Base-by-base conservation (phyloP, 2,113 vertebrate genomes). In the Phyllopteryx taeniolatus region DNA sequence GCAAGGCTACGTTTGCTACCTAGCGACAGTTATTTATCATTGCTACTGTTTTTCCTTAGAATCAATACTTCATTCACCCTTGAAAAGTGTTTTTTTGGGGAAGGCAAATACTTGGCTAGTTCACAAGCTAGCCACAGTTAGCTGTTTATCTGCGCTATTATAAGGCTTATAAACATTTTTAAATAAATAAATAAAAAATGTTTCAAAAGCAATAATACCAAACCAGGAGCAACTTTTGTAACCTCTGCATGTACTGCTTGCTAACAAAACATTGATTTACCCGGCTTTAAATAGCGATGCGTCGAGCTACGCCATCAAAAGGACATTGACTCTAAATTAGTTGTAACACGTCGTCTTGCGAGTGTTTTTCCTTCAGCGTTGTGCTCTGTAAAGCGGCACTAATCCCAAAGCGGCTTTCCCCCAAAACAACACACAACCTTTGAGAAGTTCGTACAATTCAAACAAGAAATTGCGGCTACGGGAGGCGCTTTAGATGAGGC, bases 341-440 rank as follows among this genome's bases (percentile, higher is more conserved):
- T 61, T 35, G 59, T 17, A 61, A 61, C 59, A 61, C 31, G 59
- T 31, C 59, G 59, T 61, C 59, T 39, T 31, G 63, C 44, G n/a
- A 31, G 44, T 67, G 44, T 67, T 67, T 46, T 67, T 31, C 27
- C 42, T 67, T 22, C 19, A 22, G 63, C 63, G 39, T 64, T 43
- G 42, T 20, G n/a, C 33, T 64, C 39, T 64, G 67, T 83, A 85
- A 85, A 70, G 79, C 63, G 54, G 61, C 13, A 66, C 77, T 88
- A 95, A 96, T 95, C 95, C 93, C 76, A 76, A 88, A 74, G 70
- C 76, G 47, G 75, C 82, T 68, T 67, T 69, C 78, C 78, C 17
- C 31, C 59, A 61, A 83, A 88, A 87, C 83, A 86, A 77, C 85
- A 85, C 77, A 76, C 27, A 39, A 46, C 77, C 7, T 70, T 35